Conservation (phyloP, 2,113 vertebrate genomes). For the Vidua chalybeata region DNA sequence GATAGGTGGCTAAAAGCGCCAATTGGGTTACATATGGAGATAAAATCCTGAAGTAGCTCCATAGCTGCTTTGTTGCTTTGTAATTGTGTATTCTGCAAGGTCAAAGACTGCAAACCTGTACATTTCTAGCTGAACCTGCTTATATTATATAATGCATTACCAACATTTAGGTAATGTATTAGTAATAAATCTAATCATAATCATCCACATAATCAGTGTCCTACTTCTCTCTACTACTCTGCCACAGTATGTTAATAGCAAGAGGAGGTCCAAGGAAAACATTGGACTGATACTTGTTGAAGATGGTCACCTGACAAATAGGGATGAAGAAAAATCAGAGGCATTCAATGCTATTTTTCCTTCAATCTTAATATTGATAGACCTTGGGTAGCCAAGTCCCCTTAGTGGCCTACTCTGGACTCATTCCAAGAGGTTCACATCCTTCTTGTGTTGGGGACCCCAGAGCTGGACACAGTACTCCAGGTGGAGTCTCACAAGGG, state of each 20-base stretch:
- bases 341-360: neutral
- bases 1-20: no score
- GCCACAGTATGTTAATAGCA: neutral
- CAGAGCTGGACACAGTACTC: neutral
- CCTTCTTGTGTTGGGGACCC: no score
- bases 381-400: neutral
- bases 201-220: no score
- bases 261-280: neutral
- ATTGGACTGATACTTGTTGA: neutral
- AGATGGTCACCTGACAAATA: neutral
- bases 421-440: neutral
- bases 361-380: neutral
- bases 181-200: neutral
- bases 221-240: no score
- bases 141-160: no score
- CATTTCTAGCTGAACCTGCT: no score
- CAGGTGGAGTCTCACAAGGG: neutral
- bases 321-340: neutral
- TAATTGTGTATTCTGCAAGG: no score
- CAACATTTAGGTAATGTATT: neutral
- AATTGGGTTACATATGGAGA: no score
- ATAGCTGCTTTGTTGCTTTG: no score
- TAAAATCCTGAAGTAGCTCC: no score
- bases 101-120: no score
- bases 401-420: neutral